phyloP scores from a whole-genome alignment of 2,113 vertebrate species.

The Cichladusa arquata region DNA sequence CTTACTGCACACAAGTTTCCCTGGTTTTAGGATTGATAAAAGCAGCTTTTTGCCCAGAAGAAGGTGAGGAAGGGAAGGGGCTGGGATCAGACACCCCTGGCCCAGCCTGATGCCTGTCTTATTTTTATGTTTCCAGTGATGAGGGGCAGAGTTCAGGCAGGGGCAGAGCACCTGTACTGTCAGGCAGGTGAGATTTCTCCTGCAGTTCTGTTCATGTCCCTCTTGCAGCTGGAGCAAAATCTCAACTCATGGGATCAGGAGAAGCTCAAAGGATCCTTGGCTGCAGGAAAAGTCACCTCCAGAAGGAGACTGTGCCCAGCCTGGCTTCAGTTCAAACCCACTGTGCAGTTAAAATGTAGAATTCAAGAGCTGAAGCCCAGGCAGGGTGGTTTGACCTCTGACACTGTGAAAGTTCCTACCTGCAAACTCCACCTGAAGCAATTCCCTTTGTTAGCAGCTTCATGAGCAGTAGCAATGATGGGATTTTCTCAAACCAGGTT shows the following conservation, averaged over 20 bases:
- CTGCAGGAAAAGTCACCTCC: not conserved
- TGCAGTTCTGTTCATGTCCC: not conserved
- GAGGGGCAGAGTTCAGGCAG: not conserved
- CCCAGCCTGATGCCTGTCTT: not conserved
- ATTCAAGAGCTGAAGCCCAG: not conserved
- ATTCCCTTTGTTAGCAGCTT: not conserved
- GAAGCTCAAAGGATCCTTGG: not conserved
- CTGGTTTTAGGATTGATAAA: not conserved
- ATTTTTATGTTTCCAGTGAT: not conserved
- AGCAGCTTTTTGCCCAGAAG: not conserved
- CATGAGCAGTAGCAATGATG: not conserved
- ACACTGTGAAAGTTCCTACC: not conserved
- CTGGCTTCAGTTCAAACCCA: not conserved
- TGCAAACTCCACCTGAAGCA: not conserved
- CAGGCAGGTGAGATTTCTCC: not conserved
- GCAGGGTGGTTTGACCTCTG: not conserved
- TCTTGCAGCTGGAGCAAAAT: not conserved
- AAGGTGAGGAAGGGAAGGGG: not conserved
- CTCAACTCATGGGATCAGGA: not conserved
- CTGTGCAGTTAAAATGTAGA: not conserved
- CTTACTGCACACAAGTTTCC: not conserved
- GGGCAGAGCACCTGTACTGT: not conserved
- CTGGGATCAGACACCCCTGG: not conserved
- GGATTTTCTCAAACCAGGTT: not conserved
- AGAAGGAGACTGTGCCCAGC: not conserved